Evolutionary conservation across 2,113 vertebrate genomes (phyloP).

Genomic region (Oryzias celebensis): DNA sequence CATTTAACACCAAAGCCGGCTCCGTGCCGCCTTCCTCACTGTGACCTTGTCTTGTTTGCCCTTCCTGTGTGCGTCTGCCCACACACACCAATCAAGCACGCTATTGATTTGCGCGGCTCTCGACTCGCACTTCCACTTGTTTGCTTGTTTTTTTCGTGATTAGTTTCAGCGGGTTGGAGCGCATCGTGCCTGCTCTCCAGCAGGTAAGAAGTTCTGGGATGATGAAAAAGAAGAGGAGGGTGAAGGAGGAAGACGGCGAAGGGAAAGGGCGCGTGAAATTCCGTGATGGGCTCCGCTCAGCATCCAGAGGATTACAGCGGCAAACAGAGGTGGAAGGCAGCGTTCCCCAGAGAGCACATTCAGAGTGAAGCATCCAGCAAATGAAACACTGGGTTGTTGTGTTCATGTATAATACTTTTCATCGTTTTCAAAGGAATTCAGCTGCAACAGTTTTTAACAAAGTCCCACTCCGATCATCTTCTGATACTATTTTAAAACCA

Average conservation of each 20-base stretch:
- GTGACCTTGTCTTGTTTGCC: conserved; percentile 22
- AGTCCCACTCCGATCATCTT: no score
- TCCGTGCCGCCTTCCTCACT: conserved; percentile 38
- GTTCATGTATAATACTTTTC: no score
- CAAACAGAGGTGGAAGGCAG: conserved; percentile 23
- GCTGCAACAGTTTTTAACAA: no score
- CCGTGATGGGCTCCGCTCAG: conserved; percentile 46
- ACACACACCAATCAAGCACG: conserved; percentile 38
- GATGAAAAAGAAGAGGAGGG: conserved; percentile 11
- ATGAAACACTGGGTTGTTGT: conserved; percentile 18
- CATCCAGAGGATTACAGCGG: conserved; percentile 48
- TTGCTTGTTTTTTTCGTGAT: conserved; percentile 58
- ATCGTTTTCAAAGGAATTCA: no score
- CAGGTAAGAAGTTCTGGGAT: conserved; percentile 13
- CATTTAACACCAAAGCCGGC: conserved; percentile 41
- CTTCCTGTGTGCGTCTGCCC: neutral
- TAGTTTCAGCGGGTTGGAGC: conserved; percentile 19
- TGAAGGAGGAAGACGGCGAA: conserved; percentile 23
- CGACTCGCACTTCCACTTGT: conserved; percentile 56
- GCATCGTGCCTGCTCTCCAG: conserved; percentile 21
- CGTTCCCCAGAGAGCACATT: conserved; percentile 11
- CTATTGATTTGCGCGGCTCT: conserved; percentile 35
- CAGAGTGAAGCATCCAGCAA: conserved; percentile 38
- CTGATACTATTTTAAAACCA: no score
- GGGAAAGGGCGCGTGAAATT: conserved; percentile 49